Conservation (phyloP, 2,888 invertebrate genomes). For the Arenicola marina region DNA sequence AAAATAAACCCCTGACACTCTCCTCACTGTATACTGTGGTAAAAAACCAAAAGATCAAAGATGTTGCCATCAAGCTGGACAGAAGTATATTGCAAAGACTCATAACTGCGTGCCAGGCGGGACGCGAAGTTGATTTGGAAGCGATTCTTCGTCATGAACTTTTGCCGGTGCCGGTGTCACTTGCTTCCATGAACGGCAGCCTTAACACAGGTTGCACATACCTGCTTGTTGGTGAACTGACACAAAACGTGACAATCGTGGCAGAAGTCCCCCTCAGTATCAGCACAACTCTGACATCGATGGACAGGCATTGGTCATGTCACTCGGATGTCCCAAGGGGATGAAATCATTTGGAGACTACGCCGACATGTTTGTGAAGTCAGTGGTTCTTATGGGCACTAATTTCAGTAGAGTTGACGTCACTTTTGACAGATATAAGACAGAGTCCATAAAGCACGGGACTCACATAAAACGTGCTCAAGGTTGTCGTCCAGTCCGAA, state of each 20-base stretch:
- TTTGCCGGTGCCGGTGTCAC: not conserved
- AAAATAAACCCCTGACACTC: not conserved
- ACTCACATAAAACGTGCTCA: not conserved
- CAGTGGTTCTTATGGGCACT: not conserved
- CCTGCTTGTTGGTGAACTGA: not conserved
- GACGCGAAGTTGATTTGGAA: not conserved
- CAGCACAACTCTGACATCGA: too few species aligned
- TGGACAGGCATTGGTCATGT: not conserved
- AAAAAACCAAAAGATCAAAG: too few species aligned
- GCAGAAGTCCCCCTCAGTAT: not conserved
- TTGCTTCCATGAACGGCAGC: not conserved
- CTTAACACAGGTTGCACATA: not conserved
- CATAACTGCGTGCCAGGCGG: conserved; percentile 1
- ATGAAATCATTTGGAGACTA: not conserved
- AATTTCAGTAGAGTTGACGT: not conserved
- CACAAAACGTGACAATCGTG: not conserved
- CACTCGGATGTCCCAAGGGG: not conserved
- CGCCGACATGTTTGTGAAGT: not conserved
- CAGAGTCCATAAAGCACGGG: not conserved
- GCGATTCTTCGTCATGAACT: not conserved
- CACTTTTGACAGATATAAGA: not conserved
- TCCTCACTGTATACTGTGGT: too few species aligned
- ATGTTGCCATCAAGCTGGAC: not conserved
- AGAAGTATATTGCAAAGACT: not conserved
- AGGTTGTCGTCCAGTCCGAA: not conserved